These are phyloP conservation scores for Drosophila bocki DNA, from an alignment of 1,140 invertebrate genomes.

Conservation along the genomic window DNA sequence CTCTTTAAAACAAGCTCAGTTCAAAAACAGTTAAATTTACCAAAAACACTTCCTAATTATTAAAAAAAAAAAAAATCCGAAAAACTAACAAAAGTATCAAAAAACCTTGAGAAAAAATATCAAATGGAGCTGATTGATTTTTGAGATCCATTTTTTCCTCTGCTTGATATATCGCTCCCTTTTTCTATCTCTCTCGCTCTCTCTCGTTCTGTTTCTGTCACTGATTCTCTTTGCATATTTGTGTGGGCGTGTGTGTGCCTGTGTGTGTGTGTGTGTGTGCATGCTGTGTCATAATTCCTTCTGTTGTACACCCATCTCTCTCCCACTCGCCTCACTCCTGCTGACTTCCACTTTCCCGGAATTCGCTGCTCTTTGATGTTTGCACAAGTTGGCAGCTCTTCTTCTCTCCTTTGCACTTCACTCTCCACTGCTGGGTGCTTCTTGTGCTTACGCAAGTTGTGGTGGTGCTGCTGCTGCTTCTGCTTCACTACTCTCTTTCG, in stretches of 20 bases:
- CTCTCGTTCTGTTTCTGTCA: slow-evolving; percentile 8
- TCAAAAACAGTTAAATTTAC: too few species aligned
- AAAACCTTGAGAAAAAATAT: too few species aligned
- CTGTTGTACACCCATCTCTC: slow-evolving; percentile 13
- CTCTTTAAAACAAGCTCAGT: too few species aligned
- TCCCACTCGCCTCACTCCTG: background rate
- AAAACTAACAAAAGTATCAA: too few species aligned
- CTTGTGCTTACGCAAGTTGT: slow-evolving; percentile 74
- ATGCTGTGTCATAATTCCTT: slow-evolving; percentile 58
- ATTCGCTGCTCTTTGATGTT: slow-evolving; percentile 73
- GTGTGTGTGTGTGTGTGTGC: slow-evolving; percentile 31
- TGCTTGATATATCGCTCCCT: background rate
- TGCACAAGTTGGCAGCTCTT: slow-evolving; percentile 66
- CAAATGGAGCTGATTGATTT: background rate
- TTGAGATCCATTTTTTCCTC: background rate
- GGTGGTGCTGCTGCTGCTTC: slow-evolving; percentile 49
- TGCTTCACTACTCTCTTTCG: slow-evolving; percentile 42
- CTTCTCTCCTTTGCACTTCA: background rate
- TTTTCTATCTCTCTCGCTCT: background rate
- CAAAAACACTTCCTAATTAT: too few species aligned
- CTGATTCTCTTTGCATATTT: slow-evolving; percentile 8
- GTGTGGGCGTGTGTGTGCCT: slow-evolving; percentile 27
- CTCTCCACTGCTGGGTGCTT: slow-evolving; percentile 13
- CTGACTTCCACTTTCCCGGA: slow-evolving; percentile 11
- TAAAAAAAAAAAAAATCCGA: too few species aligned